These are phyloP conservation scores for Epiblema foenella DNA, from an alignment of 2,888 invertebrate genomes.

Conservation along the genomic window DNA sequence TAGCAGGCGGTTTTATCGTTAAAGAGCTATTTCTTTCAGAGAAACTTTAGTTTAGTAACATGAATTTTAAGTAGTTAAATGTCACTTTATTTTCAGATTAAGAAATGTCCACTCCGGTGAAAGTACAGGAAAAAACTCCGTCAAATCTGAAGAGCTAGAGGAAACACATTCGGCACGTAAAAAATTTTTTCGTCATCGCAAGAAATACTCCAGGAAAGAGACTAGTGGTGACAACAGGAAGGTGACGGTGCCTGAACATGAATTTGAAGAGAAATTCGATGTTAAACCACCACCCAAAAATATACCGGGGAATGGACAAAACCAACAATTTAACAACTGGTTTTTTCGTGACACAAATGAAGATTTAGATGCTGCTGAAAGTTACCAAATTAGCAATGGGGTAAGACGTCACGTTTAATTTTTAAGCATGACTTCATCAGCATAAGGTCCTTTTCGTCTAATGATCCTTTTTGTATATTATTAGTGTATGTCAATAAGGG, in stretches of 20 bases:
- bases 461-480: too few species aligned
- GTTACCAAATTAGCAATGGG: slow-evolving; percentile 62
- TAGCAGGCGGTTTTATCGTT: too few species aligned
- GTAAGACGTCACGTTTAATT: slow-evolving; percentile 50
- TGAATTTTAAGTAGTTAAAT: neutral
- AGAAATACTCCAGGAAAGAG: slow-evolving; percentile 62
- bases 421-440: neutral
- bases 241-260: slow-evolving; percentile 83
- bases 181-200: slow-evolving; percentile 79
- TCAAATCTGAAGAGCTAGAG: slow-evolving; percentile 55
- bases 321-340: slow-evolving; percentile 69
- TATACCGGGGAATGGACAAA: slow-evolving; percentile 51
- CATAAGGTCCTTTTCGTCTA: too few species aligned
- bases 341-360: slow-evolving; percentile 73
- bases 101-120: slow-evolving; percentile 75
- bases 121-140: slow-evolving; percentile 58
- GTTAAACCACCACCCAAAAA: slow-evolving; percentile 77
- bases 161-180: slow-evolving; percentile 60
- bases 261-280: slow-evolving; percentile 86
- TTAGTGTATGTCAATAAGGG: too few species aligned
- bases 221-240: slow-evolving; percentile 56
- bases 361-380: slow-evolving; percentile 76
- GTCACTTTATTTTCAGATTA: slow-evolving; percentile 58
- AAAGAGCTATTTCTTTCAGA: too few species aligned
- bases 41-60: neutral